Evolutionary conservation across 2,113 vertebrate genomes (phyloP).

Genomic region (Antennarius striatus): DNA sequence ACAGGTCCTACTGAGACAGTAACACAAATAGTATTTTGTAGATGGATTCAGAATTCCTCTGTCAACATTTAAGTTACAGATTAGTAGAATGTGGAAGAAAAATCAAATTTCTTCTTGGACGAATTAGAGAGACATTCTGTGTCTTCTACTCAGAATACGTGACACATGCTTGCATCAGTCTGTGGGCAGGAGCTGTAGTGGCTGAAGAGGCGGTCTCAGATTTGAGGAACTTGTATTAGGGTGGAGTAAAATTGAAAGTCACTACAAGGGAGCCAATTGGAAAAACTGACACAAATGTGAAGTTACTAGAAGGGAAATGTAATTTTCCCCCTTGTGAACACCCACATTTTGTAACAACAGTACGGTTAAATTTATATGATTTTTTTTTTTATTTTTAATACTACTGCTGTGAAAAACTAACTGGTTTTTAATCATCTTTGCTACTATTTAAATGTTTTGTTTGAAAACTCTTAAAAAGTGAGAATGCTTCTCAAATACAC

Average conservation of each 20-base stretch:
- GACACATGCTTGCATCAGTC: slow-evolving; percentile 55
- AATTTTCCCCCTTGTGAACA: neutral
- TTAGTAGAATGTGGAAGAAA: neutral
- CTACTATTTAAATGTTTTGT: no score
- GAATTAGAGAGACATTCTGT: neutral
- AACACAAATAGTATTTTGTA: neutral
- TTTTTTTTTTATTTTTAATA: no score
- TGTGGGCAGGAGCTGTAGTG: slow-evolving; percentile 39
- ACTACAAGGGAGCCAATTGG: slow-evolving; percentile 36
- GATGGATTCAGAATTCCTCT: neutral
- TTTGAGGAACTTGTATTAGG: slow-evolving; percentile 51
- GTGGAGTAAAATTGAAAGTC: slow-evolving; percentile 35
- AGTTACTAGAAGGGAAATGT: slow-evolving; percentile 8
- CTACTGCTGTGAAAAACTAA: no score
- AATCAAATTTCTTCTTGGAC: neutral
- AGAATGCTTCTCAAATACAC: no score
- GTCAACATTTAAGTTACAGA: slow-evolving; percentile 5
- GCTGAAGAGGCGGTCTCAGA: slow-evolving; percentile 20
- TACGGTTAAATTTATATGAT: no score
- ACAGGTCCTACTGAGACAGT: neutral
- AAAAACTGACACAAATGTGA: slow-evolving; percentile 44
- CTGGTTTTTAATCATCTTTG: no score
- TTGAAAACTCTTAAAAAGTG: no score
- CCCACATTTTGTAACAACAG: neutral
- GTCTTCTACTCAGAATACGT: slow-evolving; percentile 2